Base-by-base conservation (phyloP, 1,140 invertebrate species). In the Drosophila insularis region DNA sequence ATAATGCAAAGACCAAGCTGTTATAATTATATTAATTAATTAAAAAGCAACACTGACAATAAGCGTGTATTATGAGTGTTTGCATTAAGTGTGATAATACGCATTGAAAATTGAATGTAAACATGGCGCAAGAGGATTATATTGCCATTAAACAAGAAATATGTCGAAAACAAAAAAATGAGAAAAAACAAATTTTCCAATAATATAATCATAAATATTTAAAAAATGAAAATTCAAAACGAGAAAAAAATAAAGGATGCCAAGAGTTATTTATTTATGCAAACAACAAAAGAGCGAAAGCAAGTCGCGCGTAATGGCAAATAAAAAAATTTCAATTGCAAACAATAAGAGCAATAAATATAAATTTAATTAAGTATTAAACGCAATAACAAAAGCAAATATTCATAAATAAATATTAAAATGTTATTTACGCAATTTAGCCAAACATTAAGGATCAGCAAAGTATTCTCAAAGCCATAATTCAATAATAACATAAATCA, bases 41-140 rank as follows among this genome's bases (percentile, higher is more conserved):
- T 58, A 58, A 58, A 58, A 58, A 58, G 5, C 14, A 35, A 56
- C n/a, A 58, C 53, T 1, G 53, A n/a, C 17, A 21, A 50, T 50
- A 6, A 6, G 10, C 3, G 32, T 56, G 63, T 3, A 50, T 50
- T 50, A 50, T 53, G 37, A 43, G 50, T 27, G 37, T 58, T 71
- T 63, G 58, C 43, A 50, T 50, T 27, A 14, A 55, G 71, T 62
- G 66, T 54, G 37, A 63, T 73, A 65, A 77, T 39, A 68, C 69
- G 21, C 72, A 81, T 56, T 61, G 55, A 19, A 66, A 78, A 87
- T 87, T 75, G 70, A 86, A 81, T 65, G 74, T 65, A 86, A 84
- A 81, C 78, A 84, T 46, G 63, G 56, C 50, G 43, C 37, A 65
- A 40, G 13, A 61, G 72, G 71, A 72, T 75, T 74, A 74, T 71